Conservation (phyloP, 2,113 vertebrate genomes). For the Planiliza haematocheilus region DNA sequence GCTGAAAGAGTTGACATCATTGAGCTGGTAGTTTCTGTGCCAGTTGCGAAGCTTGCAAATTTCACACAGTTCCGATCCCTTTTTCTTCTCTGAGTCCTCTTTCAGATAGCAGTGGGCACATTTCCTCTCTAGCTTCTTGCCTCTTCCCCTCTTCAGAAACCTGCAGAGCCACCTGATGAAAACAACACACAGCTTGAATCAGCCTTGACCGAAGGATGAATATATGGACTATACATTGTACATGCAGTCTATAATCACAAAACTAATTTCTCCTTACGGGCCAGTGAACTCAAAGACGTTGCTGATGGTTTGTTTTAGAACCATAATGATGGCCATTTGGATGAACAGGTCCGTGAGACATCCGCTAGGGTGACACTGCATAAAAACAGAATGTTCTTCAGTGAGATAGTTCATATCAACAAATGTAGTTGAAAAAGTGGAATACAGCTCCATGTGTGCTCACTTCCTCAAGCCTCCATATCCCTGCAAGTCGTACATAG, state of each 20-base stretch:
- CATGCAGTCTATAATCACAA: background rate
- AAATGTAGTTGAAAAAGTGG: no score
- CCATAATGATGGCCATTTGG: constrained; percentile 95
- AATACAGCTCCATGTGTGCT: constrained; percentile 41
- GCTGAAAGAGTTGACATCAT: constrained; percentile 86
- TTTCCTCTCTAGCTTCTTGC: constrained; percentile 80
- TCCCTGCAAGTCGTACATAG: constrained; percentile 89
- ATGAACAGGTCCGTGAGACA: constrained; percentile 97
- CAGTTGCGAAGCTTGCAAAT: constrained; percentile 84
- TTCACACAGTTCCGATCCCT: constrained; percentile 74
- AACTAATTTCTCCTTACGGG: constrained; percentile 86
- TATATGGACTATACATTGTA: background rate
- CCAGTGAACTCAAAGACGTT: constrained; percentile 88
- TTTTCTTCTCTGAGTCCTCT: constrained; percentile 62
- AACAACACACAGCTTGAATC: constrained; percentile 10
- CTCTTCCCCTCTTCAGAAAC: constrained; percentile 67
- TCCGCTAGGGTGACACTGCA: constrained; percentile 95
- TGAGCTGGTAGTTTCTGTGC: constrained; percentile 88
- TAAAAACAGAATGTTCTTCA: background rate
- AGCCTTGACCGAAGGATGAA: background rate
- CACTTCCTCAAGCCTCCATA: constrained; percentile 95
- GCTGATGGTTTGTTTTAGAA: constrained; percentile 93
- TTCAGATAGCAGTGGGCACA: constrained; percentile 82
- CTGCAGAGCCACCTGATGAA: constrained; percentile 76
- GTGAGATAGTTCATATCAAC: no score